A percentile compares a stretch with the other conserved stretches of the same genome.
phyloP scores from a whole-genome alignment of 2,113 vertebrate species.

The Sialia sialis region DNA sequence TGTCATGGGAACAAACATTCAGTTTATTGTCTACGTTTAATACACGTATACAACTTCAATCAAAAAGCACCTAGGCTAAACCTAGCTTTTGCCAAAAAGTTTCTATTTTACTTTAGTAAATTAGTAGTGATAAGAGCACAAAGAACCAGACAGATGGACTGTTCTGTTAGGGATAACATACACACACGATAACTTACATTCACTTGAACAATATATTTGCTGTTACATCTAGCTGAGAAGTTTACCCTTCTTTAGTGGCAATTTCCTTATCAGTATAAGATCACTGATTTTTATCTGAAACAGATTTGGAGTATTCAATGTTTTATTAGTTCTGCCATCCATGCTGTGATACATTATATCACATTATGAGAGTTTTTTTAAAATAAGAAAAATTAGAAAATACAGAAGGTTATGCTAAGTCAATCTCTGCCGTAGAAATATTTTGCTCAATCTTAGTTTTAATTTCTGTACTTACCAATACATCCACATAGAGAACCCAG shows the following conservation, averaged over 20 bases:
- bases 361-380: background rate
- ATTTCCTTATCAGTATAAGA: background rate
- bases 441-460: background rate
- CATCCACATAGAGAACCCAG: slow-evolving; percentile 96
- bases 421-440: background rate
- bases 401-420: background rate
- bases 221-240: background rate
- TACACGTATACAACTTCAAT: background rate
- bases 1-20: background rate
- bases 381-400: background rate
- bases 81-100: background rate
- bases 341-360: background rate
- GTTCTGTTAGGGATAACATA: background rate
- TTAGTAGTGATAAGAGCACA: background rate
- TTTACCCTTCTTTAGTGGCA: background rate
- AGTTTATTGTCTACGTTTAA: background rate
- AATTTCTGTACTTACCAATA: slow-evolving; percentile 81
- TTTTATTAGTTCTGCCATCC: background rate
- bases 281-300: background rate
- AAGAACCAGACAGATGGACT: background rate
- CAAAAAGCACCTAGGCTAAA: background rate
- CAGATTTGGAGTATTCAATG: background rate
- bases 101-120: background rate
- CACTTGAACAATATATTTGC: background rate
- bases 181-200: background rate